Evolutionary conservation across 2,888 invertebrate species (phyloP).

Genomic region (Caenorhabditis zanzibari): DNA sequence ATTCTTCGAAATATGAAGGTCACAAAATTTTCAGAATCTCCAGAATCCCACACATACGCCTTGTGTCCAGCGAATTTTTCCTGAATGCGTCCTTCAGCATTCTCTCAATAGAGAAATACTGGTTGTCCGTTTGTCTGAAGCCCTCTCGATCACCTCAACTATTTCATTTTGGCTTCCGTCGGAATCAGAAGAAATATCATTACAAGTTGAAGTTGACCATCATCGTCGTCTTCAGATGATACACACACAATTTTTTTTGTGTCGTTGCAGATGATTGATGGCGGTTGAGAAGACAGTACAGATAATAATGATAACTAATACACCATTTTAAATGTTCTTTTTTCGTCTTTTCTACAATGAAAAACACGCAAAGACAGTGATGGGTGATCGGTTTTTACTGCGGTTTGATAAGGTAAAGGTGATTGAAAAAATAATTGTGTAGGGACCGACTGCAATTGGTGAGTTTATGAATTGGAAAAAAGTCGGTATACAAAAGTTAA

Average conservation of each 20-base stretch:
- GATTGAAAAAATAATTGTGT: too few relatives aligned
- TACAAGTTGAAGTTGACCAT: slow-evolving; percentile 41
- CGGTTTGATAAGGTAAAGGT: neutral
- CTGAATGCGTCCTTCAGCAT: too few relatives aligned
- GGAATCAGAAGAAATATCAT: neutral
- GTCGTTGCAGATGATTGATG: neutral
- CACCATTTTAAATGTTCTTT: slow-evolving; percentile 21
- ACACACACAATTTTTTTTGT: slow-evolving; percentile 1
- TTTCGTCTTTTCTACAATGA: slow-evolving; percentile 12
- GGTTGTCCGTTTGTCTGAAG: slow-evolving; percentile 17
- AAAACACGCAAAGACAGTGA: slow-evolving; percentile 13
- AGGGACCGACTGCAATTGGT: too few relatives aligned
- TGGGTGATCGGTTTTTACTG: too few relatives aligned
- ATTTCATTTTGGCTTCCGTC: slow-evolving; percentile 6
- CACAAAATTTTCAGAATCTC: neutral
- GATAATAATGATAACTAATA: slow-evolving; percentile 15
- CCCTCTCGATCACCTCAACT: neutral
- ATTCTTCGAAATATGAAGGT: neutral
- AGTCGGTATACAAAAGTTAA: too few relatives aligned
- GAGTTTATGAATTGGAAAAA: too few relatives aligned
- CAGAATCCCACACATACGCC: neutral
- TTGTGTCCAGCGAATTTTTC: too few relatives aligned
- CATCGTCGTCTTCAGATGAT: slow-evolving; percentile 13
- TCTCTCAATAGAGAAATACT: slow-evolving; percentile 30
- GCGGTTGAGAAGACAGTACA: neutral